Evolutionary conservation across 2,113 vertebrate species (phyloP), one percentile per base, ranked within the genome.

Genomic region (Engystomops pustulosus): DNA sequence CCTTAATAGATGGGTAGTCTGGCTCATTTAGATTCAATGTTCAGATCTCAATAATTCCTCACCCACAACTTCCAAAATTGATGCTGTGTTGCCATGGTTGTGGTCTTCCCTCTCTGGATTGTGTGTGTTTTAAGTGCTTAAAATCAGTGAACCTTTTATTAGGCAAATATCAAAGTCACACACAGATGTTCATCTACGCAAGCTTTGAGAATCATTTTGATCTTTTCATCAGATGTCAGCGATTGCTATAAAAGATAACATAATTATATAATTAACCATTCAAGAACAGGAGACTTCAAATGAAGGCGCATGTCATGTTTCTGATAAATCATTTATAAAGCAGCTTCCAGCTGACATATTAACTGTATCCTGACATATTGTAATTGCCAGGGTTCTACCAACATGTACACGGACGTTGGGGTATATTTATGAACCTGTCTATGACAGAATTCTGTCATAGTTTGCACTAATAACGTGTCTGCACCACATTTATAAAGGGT

Each of bases 141-240:
- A 53, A 81, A 81, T 53, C 79, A 81, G 65, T 81, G 79, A 81
- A 81, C 79, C 79, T 41, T 81, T 81, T 71, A 81, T 81, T 71
- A 70, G 79, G 27, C 79, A 81, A 81, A 81, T 81, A 81, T 81
- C 67, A 70, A 78, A 78, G 79, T 70, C 47, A 70, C 62, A 69
- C 79, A 70, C 60, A 70, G 79, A 81, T 53, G 45, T 68, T 70
- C 79, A 53, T 70, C 47, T 81, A 53, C 67, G 67, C 67, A 81
- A 71, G 79, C 79, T 81, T 55, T 71, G 79, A 58, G 49, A 81
- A 53, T 71, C 67, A 53, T 30, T 70, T 55, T 81, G 79, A 69
- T 70, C 79, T 70, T 81, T 81, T 81, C 67, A 49, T 81, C 79
- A 36, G 45, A 81, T 53, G 45, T 71, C 60, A 68, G 79, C 49